Evolutionary conservation across 1,140 invertebrate species (phyloP).

Genomic region (Ylistrum balloti): DNA sequence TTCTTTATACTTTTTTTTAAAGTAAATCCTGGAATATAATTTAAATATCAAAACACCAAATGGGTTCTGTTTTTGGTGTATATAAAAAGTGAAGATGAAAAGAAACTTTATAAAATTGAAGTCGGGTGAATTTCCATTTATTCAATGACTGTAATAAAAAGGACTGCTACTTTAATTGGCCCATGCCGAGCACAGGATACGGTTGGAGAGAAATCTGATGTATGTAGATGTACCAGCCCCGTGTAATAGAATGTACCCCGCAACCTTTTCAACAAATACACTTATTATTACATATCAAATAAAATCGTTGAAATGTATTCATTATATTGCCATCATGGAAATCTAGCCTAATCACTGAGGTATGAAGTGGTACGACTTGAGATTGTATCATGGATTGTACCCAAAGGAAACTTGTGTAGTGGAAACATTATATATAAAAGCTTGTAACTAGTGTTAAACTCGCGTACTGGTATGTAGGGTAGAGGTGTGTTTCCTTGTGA

Average conservation of each 20-base stretch:
- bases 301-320: slow-evolving; percentile 29
- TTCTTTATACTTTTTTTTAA: not conserved
- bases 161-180: slow-evolving; percentile 21
- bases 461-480: too few relatives aligned
- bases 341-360: not conserved
- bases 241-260: slow-evolving; percentile 14
- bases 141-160: not conserved
- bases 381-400: not conserved
- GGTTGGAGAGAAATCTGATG: not conserved
- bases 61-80: not conserved
- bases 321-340: not conserved
- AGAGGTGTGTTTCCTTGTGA: too few relatives aligned
- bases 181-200: not conserved
- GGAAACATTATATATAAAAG: not conserved
- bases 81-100: not conserved
- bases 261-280: slow-evolving; percentile 20
- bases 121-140: slow-evolving; percentile 4
- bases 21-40: slow-evolving; percentile 1
- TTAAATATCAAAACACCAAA: slow-evolving; percentile 20
- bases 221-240: not conserved
- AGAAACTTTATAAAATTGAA: slow-evolving; percentile 8
- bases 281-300: slow-evolving; percentile 30
- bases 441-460: not conserved
- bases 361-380: slow-evolving; percentile 9
- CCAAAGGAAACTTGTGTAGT: not conserved